These are phyloP conservation scores for Limenitis camilla DNA, from an alignment of 2,888 invertebrate genomes.

Conservation along the genomic window DNA sequence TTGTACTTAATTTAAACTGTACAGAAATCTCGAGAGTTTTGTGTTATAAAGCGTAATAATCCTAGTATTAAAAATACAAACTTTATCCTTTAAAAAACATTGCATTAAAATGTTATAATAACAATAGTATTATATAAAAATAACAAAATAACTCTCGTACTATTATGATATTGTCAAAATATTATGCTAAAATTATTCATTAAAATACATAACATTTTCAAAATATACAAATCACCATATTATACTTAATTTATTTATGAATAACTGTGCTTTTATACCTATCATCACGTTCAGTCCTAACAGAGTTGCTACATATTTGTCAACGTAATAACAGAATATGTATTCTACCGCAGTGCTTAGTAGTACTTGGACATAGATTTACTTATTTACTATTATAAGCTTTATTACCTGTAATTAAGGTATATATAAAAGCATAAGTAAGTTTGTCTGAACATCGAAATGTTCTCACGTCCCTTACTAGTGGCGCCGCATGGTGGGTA, in stretches of 20 bases:
- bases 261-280: slow-evolving; percentile 32
- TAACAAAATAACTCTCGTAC: no score
- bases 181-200: no score
- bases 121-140: no score
- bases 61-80: no score
- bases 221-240: slow-evolving; percentile 1
- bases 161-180: no score
- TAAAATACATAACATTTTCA: not conserved
- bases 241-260: slow-evolving; percentile 23
- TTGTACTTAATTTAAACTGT: no score
- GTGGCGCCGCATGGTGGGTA: slow-evolving; percentile 41
- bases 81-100: no score
- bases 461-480: slow-evolving; percentile 45
- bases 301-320: slow-evolving; percentile 56
- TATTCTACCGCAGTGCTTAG: slow-evolving; percentile 54
- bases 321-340: slow-evolving; percentile 64
- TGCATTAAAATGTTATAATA: no score
- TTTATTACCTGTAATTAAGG: slow-evolving; percentile 32
- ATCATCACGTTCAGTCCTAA: slow-evolving; percentile 37
- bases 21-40: no score
- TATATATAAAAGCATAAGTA: slow-evolving; percentile 20
- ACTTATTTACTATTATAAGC: slow-evolving; percentile 28
- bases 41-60: no score
- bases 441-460: slow-evolving; percentile 35
- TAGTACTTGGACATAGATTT: slow-evolving; percentile 31